phyloP scores from a whole-genome alignment of 2,113 vertebrate species.

The Cavia aperea region DNA sequence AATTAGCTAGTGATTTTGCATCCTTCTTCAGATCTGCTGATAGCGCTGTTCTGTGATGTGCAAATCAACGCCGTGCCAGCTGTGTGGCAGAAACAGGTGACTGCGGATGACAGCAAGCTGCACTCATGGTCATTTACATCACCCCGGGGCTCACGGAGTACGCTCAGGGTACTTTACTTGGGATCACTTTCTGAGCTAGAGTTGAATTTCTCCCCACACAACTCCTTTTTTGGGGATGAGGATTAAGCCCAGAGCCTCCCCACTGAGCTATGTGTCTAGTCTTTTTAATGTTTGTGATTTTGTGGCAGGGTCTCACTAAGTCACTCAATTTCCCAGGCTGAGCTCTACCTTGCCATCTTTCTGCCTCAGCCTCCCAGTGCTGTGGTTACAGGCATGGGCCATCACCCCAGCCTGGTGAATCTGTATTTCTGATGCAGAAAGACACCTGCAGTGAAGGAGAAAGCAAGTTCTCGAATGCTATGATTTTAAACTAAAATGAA shows the following conservation, averaged over 20 bases:
- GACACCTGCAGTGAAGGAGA: not conserved
- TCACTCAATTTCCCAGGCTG: not conserved
- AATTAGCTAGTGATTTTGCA: not conserved
- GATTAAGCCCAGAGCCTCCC: not conserved
- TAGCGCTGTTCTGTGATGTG: not conserved
- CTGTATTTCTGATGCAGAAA: not conserved
- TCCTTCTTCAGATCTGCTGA: not conserved
- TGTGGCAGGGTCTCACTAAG: not conserved
- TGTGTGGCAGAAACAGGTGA: not conserved
- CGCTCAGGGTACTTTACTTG: not conserved
- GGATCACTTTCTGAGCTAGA: not conserved
- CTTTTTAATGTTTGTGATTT: not conserved
- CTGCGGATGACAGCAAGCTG: rapidly evolving
- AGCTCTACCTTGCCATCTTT: too few relatives aligned
- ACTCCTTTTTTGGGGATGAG: not conserved
- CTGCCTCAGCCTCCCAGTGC: not conserved
- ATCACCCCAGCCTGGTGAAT: not conserved
- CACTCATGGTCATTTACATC: not conserved
- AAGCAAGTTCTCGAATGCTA: rapidly evolving
- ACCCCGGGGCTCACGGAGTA: too few relatives aligned
- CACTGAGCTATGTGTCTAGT: not conserved
- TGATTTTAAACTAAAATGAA: not conserved
- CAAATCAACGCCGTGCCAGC: rapidly evolving
- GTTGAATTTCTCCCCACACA: too few relatives aligned
- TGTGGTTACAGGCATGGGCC: not conserved